Evolutionary conservation across 2,888 invertebrate genomes (phyloP).

Genomic region (Phyto melanocephala): DNA sequence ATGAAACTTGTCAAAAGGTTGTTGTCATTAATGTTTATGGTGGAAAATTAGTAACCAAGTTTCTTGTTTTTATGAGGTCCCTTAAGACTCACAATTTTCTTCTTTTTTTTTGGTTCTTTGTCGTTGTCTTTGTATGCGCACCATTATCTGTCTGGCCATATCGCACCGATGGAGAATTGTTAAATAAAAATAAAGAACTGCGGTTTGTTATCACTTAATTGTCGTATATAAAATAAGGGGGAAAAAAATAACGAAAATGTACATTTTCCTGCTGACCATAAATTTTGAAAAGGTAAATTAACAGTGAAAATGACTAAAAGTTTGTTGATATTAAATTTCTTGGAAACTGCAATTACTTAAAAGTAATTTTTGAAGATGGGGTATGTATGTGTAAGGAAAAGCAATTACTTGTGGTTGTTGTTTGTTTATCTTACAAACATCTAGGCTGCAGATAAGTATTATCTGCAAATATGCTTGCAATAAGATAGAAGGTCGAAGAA

Average conservation of each 20-base stretch:
- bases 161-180: background rate
- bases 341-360: background rate
- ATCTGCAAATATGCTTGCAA: too few species aligned
- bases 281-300: slow-evolving; percentile 1
- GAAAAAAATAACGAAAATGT: background rate
- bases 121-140: background rate
- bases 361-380: too few species aligned
- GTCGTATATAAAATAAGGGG: slow-evolving; percentile 1
- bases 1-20: slow-evolving; percentile 56
- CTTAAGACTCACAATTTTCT: slow-evolving; percentile 44
- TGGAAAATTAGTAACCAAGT: slow-evolving; percentile 55
- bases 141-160: slow-evolving; percentile 2
- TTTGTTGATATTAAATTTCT: background rate
- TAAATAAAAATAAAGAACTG: slow-evolving; percentile 30
- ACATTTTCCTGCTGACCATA: background rate
- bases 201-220: slow-evolving; percentile 58
- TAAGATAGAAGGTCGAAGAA: too few species aligned
- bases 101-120: slow-evolving; percentile 9
- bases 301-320: background rate
- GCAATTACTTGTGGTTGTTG: too few species aligned
- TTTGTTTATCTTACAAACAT: too few species aligned
- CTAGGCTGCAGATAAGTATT: too few species aligned
- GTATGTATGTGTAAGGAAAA: too few species aligned
- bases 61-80: slow-evolving; percentile 52
- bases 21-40: slow-evolving; percentile 62